Evolutionary conservation across 2,888 invertebrate genomes (phyloP), one percentile per base, ranked within the genome.

Genomic region (Graphium colonna): DNA sequence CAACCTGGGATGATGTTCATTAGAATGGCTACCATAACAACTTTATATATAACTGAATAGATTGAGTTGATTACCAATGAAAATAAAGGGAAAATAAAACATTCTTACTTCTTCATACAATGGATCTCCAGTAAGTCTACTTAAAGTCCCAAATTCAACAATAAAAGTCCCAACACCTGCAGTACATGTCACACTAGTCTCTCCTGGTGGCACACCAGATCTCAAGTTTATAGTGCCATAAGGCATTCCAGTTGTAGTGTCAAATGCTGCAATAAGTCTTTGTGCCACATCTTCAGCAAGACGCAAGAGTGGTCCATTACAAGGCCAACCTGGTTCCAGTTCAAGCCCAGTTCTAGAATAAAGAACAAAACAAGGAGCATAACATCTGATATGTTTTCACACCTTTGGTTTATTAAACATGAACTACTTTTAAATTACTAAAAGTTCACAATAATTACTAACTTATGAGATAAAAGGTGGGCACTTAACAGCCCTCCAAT

Each of bases 121-220:
- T 0, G 97, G 95, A 86, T 97, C 96, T 3, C 98, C 98, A 5
- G 98, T 98, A 0, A 99, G 91, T 56, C 97, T 91, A 65, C 97
- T 97, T 5, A 99, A 87, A 0, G 98, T 94, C 0, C 98, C 98
- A 90, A 99, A 99, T 82, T 99, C 99, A 12, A 99, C 90, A 36
- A 99, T 93, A 77, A 97, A 99, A 1, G 99, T 99, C 0, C 98
- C 98, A 38, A 99, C 97, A 1, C 99, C 98, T 10, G 99, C 99
- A 0, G 99, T 98, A 75, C 99, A 99, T 0, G 99, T 99, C 0
- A 99, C 93, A 33, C 97, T 94, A 0, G 99, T 99, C 85, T 99
- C 99, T 7, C 96, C 97, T 28, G 92, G 91, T 0, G 99, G 99
- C 0, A 99, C 97, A 0, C 99, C 99, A 71, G 95, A 91, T 49